These are phyloP conservation scores for Campoletis raptor DNA, from an alignment of 2,888 invertebrate species.

Conservation along the genomic window DNA sequence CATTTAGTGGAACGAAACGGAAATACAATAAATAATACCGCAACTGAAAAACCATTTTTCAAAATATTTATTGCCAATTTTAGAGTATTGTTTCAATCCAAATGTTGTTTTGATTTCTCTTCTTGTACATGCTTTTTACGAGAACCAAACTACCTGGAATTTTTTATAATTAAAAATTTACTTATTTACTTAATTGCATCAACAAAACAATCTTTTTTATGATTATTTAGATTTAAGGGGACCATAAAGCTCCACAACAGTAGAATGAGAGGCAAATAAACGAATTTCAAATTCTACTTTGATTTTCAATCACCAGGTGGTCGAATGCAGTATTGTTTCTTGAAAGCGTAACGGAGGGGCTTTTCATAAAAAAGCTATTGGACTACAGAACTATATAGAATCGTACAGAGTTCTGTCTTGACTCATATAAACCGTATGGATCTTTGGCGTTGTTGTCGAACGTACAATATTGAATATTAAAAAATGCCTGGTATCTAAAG, in stretches of 20 bases:
- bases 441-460: neutral
- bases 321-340: neutral
- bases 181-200: neutral
- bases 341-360: too few relatives aligned
- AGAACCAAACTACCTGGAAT: neutral
- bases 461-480: neutral
- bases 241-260: neutral
- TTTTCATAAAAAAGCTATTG: too few relatives aligned
- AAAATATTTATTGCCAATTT: neutral
- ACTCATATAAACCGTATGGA: neutral
- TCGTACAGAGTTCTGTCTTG: neutral
- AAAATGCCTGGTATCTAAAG: neutral
- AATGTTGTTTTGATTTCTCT: neutral
- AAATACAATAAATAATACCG: neutral
- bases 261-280: neutral
- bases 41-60: neutral
- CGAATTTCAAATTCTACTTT: neutral
- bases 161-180: neutral
- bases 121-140: neutral
- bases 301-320: conserved; percentile 1
- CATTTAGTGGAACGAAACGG: neutral
- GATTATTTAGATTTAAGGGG: neutral
- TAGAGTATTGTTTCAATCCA: neutral
- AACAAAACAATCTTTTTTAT: neutral
- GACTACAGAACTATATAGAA: neutral